These are phyloP conservation scores for Rhizomys pruinosus DNA, from an alignment of 2,113 vertebrate species.

Conservation along the genomic window DNA sequence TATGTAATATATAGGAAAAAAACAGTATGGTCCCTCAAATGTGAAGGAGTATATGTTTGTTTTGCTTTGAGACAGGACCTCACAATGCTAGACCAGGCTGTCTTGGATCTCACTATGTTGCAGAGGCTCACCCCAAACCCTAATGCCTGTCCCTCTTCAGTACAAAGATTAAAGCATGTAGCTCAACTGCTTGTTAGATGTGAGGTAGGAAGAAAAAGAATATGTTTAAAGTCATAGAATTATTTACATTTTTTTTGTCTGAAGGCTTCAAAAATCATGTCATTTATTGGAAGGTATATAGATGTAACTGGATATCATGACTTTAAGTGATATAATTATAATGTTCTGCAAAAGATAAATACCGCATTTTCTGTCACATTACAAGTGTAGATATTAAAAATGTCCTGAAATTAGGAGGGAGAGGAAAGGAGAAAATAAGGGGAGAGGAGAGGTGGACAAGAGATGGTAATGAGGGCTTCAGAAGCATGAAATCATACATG, in stretches of 20 bases:
- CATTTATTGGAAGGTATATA: neutral
- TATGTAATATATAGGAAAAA: neutral
- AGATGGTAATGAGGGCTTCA: neutral
- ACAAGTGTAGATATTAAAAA: neutral
- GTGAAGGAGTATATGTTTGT: neutral
- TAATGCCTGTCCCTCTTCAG: neutral
- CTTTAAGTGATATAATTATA: neutral
- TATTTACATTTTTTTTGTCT: neutral
- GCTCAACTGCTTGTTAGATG: neutral
- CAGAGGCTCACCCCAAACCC: no score
- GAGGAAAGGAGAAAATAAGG: neutral
- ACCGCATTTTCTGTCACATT: neutral
- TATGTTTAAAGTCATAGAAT: neutral
- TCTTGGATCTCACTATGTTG: no score
- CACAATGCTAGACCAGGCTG: neutral
- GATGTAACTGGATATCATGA: neutral
- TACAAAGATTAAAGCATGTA: neutral
- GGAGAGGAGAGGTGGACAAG: neutral
- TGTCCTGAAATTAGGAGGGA: neutral
- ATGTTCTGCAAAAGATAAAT: neutral
- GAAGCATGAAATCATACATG: neutral
- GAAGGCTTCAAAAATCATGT: neutral
- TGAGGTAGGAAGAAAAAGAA: neutral
- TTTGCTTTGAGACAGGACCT: neutral
- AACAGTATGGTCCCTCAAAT: neutral